A percentile compares a stretch with the other conserved stretches of the same genome.
phyloP scores from a whole-genome alignment of 2,797 vertebrate genomes.

The Leptoclinus maculatus region DNA sequence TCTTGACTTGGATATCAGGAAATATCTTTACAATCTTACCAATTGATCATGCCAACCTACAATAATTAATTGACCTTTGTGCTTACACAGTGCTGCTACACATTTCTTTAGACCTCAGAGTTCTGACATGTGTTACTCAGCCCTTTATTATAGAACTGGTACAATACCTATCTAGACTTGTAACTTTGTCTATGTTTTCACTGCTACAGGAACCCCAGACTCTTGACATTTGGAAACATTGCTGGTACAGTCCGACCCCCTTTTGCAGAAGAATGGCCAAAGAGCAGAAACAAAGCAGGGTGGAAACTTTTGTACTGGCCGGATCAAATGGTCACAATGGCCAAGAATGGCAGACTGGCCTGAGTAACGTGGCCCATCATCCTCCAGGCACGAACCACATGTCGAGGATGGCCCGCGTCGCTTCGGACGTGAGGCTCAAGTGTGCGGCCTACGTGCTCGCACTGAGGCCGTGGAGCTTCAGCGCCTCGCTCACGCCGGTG shows the following conservation, averaged over 20 bases:
- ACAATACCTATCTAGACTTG: not conserved
- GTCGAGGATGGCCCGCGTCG: slow-evolving; percentile 74
- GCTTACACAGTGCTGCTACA: not conserved
- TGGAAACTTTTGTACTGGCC: slow-evolving; percentile 76
- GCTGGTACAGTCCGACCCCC: slow-evolving; percentile 33
- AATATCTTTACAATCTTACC: not conserved
- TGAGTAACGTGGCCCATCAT: slow-evolving; percentile 44
- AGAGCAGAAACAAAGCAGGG: slow-evolving; percentile 72
- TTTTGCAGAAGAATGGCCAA: slow-evolving; percentile 76
- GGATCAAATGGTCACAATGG: slow-evolving; percentile 79
- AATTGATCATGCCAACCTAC: not conserved
- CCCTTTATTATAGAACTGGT: not conserved
- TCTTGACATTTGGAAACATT: slow-evolving; percentile 42
- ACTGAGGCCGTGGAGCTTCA: slow-evolving; percentile 97
- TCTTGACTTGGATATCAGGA: not conserved
- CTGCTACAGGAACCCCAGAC: slow-evolving; percentile 55
- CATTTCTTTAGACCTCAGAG: not conserved
- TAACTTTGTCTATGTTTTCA: slow-evolving; percentile 8
- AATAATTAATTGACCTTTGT: not conserved
- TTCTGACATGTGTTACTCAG: not conserved
- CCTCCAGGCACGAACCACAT: slow-evolving; percentile 26
- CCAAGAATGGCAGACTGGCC: slow-evolving; percentile 66
- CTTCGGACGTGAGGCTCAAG: slow-evolving; percentile 84
- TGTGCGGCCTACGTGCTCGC: slow-evolving; percentile 96
- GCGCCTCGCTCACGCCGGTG: slow-evolving; percentile 94